Conservation (phyloP, 1,140 invertebrate genomes). For the Camponotus vicinus region DNA sequence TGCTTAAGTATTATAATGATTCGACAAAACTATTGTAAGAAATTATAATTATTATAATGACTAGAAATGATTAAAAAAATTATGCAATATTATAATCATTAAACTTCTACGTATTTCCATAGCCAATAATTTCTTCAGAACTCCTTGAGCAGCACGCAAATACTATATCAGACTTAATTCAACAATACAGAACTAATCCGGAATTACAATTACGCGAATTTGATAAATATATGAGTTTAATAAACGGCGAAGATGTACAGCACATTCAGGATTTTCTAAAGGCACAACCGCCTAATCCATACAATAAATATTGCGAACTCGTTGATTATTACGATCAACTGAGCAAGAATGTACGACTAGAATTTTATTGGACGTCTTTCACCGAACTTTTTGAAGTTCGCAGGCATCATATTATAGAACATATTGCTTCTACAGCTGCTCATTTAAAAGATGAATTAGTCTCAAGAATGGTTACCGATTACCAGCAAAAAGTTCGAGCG, state of each 20-base stretch:
- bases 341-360: slow-evolving; percentile 88
- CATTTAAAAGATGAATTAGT: slow-evolving; percentile 91
- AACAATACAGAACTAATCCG: slow-evolving; percentile 90
- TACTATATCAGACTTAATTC: slow-evolving; percentile 88
- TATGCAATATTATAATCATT: slow-evolving; percentile 15
- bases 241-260: slow-evolving; percentile 91
- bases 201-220: slow-evolving; percentile 91
- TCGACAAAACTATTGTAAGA: slow-evolving; percentile 3
- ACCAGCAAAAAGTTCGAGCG: slow-evolving; percentile 92
- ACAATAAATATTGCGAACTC: slow-evolving; percentile 89
- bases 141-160: slow-evolving; percentile 88
- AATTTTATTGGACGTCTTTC: slow-evolving; percentile 89
- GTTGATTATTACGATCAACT: slow-evolving; percentile 90
- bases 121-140: slow-evolving; percentile 90
- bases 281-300: slow-evolving; percentile 87
- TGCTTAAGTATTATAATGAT: not conserved
- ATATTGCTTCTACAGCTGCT: slow-evolving; percentile 90
- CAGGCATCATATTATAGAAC: slow-evolving; percentile 92
- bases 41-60: not conserved
- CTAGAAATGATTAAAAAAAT: not conserved
- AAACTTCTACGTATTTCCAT: not conserved
- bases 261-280: slow-evolving; percentile 90
- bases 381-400: slow-evolving; percentile 96
- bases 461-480: slow-evolving; percentile 91
- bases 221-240: slow-evolving; percentile 93